These are phyloP conservation scores for Drosophila micromelanica DNA, from an alignment of 1,140 invertebrate species.

Conservation along the genomic window DNA sequence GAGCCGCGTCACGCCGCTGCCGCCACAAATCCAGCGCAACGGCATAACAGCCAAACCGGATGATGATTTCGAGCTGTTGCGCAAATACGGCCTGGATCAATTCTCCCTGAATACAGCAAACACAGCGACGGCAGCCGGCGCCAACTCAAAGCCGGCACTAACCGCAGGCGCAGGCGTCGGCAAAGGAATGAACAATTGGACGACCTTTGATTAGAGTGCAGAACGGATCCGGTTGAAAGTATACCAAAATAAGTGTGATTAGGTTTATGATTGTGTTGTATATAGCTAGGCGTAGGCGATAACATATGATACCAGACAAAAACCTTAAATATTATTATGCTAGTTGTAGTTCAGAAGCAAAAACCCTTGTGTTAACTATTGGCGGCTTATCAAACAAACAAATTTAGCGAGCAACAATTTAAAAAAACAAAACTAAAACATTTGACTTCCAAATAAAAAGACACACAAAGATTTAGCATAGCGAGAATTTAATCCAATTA, in stretches of 20 bases:
- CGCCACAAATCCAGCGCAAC: conserved; percentile 57
- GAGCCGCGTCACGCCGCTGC: conserved; percentile 51
- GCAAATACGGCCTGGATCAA: conserved; percentile 86
- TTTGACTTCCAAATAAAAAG: conserved; percentile 77
- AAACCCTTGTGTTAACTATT: conserved; percentile 45
- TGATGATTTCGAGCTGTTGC: conserved; percentile 85
- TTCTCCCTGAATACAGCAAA: conserved; percentile 63
- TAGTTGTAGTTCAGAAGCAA: conserved; percentile 41
- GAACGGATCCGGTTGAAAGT: conserved; percentile 36
- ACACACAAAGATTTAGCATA: conserved; percentile 60
- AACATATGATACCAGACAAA: conserved; percentile 55
- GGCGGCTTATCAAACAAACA: conserved; percentile 35
- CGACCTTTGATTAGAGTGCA: conserved; percentile 72
- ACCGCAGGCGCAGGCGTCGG: conserved; percentile 29
- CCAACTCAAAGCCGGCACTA: conserved; percentile 28
- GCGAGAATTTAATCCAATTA: conserved; percentile 68
- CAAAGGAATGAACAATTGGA: conserved; percentile 80
- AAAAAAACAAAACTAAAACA: conserved; percentile 19
- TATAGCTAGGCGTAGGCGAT: conserved; percentile 48
- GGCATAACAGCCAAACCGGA: conserved; percentile 62
- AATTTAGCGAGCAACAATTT: conserved; percentile 24
- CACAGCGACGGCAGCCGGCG: conserved; percentile 39
- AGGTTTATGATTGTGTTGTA: conserved; percentile 64
- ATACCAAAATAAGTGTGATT: conserved; percentile 80
- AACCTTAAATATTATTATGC: conserved; percentile 54